Percentiles rank a stretch among this genome's conserved stretches.
These are phyloP conservation scores for Chesias legatella DNA, from an alignment of 2,888 invertebrate genomes.

Conservation along the genomic window DNA sequence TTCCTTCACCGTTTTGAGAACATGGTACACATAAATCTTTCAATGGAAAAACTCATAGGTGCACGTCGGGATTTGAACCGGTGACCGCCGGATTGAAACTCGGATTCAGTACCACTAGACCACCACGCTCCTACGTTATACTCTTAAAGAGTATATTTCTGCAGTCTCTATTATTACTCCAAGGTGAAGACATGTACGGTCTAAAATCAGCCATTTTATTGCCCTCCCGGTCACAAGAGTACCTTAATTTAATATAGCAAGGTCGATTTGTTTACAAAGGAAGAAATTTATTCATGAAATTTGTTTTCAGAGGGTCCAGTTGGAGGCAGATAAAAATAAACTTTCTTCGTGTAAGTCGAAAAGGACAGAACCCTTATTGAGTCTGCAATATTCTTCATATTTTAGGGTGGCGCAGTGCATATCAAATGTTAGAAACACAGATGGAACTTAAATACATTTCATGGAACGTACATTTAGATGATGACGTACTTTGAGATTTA, in stretches of 20 bases:
- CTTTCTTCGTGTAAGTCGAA: conserved; percentile 58
- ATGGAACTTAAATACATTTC: background rate
- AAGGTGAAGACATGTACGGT: conserved; percentile 28
- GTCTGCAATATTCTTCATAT: conserved; percentile 48
- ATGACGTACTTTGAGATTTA: too few species aligned
- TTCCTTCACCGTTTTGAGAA: too few species aligned
- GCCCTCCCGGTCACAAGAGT: conserved; percentile 55
- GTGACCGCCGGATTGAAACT: too few species aligned
- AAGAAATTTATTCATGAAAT: conserved; percentile 79
- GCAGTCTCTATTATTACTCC: background rate
- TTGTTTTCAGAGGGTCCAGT: conserved; percentile 66
- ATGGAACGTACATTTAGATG: too few species aligned
- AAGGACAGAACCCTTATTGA: conserved; percentile 26
- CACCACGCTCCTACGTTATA: background rate
- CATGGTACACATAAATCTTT: too few species aligned
- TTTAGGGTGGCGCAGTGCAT: conserved; percentile 17
- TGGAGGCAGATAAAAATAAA: conserved; percentile 59
- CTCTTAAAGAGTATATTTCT: background rate
- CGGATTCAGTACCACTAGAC: too few species aligned
- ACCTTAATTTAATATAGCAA: conserved; percentile 72
- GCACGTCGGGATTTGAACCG: too few species aligned
- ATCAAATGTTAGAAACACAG: background rate
- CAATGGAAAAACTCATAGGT: too few species aligned
- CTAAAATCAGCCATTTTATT: conserved; percentile 54
- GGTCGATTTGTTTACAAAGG: conserved; percentile 79